These are phyloP conservation scores for Montipora sp. DNA, from an alignment of 64 coral and sea anemone genomes.

Conservation along the genomic window DNA sequence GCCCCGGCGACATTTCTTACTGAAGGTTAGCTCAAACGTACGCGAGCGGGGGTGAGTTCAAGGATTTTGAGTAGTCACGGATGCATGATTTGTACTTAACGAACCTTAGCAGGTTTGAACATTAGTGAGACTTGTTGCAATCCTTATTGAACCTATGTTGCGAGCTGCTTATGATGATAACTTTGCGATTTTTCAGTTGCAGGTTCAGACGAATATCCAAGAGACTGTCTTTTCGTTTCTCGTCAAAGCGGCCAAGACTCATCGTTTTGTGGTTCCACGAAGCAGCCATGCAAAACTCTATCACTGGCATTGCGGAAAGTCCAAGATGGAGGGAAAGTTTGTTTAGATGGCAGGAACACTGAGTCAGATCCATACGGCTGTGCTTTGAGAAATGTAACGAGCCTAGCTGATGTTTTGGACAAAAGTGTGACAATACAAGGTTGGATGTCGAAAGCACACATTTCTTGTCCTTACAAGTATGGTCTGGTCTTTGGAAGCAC, in stretches of 20 bases:
- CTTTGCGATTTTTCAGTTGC: neutral
- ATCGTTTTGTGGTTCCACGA: neutral
- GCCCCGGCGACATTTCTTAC: too few relatives aligned
- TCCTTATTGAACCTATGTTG: too few relatives aligned
- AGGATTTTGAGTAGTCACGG: too few relatives aligned
- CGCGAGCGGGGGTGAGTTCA: too few relatives aligned
- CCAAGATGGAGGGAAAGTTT: neutral
- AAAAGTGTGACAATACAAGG: conserved; percentile 20
- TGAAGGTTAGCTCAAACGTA: too few relatives aligned
- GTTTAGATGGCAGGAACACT: neutral
- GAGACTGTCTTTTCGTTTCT: conserved; percentile 21
- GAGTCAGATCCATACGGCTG: conserved; percentile 28
- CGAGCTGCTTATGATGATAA: too few relatives aligned
- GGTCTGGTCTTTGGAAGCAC: too few relatives aligned
- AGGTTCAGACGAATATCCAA: neutral
- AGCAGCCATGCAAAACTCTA: conserved; percentile 1
- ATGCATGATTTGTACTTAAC: too few relatives aligned
- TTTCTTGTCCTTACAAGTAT: neutral
- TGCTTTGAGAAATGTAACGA: too few relatives aligned
- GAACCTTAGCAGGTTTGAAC: too few relatives aligned
- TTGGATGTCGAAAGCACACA: neutral
- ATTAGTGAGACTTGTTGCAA: too few relatives aligned
- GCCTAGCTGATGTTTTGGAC: neutral
- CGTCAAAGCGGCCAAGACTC: conserved; percentile 1
- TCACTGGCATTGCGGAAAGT: neutral